A percentile compares a stretch with the other conserved stretches of the same genome.
phyloP scores from a whole-genome alignment of 2,888 invertebrate genomes.

The Ptychoptera contaminata region DNA sequence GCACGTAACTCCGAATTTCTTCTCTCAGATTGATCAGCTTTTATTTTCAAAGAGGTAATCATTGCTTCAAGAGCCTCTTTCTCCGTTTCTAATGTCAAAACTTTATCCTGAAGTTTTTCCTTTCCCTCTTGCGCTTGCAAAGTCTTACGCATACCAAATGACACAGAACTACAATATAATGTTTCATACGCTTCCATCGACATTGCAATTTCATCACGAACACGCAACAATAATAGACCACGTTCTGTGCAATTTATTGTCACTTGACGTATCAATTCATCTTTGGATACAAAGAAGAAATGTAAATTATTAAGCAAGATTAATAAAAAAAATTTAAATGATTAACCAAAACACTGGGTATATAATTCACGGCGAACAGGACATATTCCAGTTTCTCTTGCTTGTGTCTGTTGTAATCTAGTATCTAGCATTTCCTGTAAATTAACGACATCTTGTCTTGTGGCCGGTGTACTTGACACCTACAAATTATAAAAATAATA shows the following conservation, averaged over 20 bases:
- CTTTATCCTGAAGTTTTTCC: constrained; percentile 59
- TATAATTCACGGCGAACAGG: constrained; percentile 86
- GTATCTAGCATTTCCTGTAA: constrained; percentile 92
- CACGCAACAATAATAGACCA: constrained; percentile 78
- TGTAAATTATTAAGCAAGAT: background rate
- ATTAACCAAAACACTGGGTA: constrained; percentile 72
- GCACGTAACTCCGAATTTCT: constrained; percentile 66
- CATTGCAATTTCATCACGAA: constrained; percentile 91
- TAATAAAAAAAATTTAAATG: background rate
- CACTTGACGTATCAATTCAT: constrained; percentile 84
- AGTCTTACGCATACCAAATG: constrained; percentile 97
- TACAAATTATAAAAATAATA: constrained; percentile 19
- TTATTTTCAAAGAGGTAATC: constrained; percentile 44
- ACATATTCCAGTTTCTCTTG: constrained; percentile 92
- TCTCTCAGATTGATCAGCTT: constrained; percentile 69
- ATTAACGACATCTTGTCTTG: constrained; percentile 87
- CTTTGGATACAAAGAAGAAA: constrained; percentile 21
- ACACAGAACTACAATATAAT: constrained; percentile 91
- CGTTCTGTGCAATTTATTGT: constrained; percentile 95
- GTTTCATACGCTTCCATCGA: constrained; percentile 95
- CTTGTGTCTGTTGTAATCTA: constrained; percentile 76
- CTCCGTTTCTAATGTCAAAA: constrained; percentile 46
- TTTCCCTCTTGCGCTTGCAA: constrained; percentile 61
- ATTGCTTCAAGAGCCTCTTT: constrained; percentile 29
- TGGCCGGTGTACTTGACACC: constrained; percentile 93